Evolutionary conservation across 2,888 invertebrate genomes (phyloP).

Genomic region (Drosophila borealis): DNA sequence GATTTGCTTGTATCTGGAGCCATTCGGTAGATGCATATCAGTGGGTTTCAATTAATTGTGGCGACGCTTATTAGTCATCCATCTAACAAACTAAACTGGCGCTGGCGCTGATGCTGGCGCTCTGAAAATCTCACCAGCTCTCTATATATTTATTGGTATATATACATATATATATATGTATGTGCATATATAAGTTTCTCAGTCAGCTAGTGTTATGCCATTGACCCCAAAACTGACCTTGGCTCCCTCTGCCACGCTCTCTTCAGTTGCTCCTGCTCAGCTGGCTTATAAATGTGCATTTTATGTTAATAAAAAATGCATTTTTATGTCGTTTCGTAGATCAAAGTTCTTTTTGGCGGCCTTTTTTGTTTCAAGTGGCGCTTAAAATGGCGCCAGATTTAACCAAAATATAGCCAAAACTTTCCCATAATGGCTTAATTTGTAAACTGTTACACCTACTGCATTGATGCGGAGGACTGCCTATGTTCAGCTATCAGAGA

Average conservation of each 20-base stretch:
- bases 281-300: constrained; percentile 59
- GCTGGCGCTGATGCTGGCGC: constrained; percentile 53
- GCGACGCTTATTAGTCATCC: constrained; percentile 84
- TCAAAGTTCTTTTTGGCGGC: constrained; percentile 51
- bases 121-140: constrained; percentile 45
- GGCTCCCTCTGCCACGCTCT: constrained; percentile 24
- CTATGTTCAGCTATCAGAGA: constrained; percentile 57
- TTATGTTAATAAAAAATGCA: constrained; percentile 63
- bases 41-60: constrained; percentile 82
- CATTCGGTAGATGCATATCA: constrained; percentile 84
- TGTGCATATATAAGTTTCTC: constrained; percentile 10
- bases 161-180: neutral
- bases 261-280: constrained; percentile 10
- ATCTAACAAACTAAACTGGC: constrained; percentile 81
- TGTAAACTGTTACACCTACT: constrained; percentile 61
- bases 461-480: constrained; percentile 33
- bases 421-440: constrained; percentile 82
- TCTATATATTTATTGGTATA: neutral
- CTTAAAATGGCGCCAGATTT: constrained; percentile 74
- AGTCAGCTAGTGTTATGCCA: constrained; percentile 59
- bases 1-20: constrained; percentile 84
- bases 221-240: constrained; percentile 72
- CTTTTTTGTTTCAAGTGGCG: constrained; percentile 69
- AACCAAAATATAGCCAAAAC: constrained; percentile 4
- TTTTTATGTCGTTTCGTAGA: constrained; percentile 55